Base-by-base conservation (phyloP, 2,113 vertebrate genomes). In the Aegithalos caudatus region DNA sequence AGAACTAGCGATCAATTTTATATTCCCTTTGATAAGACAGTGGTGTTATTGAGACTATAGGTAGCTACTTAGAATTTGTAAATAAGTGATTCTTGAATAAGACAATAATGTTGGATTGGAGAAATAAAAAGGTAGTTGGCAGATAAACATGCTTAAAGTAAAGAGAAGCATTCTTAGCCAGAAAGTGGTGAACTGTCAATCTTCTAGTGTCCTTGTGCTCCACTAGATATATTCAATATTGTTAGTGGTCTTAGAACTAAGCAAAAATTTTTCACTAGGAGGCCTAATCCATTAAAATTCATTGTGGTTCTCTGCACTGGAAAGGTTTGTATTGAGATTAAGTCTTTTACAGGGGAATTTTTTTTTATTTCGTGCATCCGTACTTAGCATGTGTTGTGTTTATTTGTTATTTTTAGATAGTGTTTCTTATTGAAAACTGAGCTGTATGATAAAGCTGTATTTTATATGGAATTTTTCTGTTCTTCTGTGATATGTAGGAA, bases 341-440 rank as follows among this genome's bases (percentile, higher is more conserved):
- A 72, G 57, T 38, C 60, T 74, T 80, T 28, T 67, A 67, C 7
- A 45, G 10, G 33, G 20, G 13, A 86, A 65, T 54, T 57, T 44
- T 44, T 28, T 83, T 70, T 91, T 56, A 56, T 85, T 64, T 58
- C 31, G 35, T 50, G 2, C 5, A 16, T 71, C 14, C 2, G 0
- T 40, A 47, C 53, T 81, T 8, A 58, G 11, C 7, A 23, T 48
- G 11, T 58, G 15, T 37, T 0, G 0, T 62, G 22, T 64, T 71
- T 88, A 47, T 83, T 86, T 0, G 0, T 71, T 80, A 37, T 47
- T 87, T 85, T 95, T 40, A 90, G 25, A 17, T 87, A 76, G 11
- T 62, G 38, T 62, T 85, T 82, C 28, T 21, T 88, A 27, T 53
- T 58, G 47, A 76, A 35, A 79, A 22, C 16, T 80, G 20, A 85